These are phyloP conservation scores for Leptatherina wallacei DNA, from an alignment of 2,797 vertebrate genomes.

Conservation along the genomic window DNA sequence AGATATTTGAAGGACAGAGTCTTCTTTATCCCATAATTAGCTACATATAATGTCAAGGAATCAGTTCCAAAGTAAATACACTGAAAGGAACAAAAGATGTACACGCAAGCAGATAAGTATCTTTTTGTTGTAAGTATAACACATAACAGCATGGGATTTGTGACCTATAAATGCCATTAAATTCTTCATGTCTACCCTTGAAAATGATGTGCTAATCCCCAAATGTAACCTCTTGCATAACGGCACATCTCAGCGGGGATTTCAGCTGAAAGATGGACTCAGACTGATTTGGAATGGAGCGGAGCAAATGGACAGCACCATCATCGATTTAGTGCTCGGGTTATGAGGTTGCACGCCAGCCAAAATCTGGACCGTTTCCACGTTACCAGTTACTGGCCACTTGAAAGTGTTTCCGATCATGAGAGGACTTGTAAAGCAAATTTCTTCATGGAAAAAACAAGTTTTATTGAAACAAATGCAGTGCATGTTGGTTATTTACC, in stretches of 20 bases:
- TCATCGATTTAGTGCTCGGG: constrained; percentile 46
- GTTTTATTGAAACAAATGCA: not conserved
- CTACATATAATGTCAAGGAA: not conserved
- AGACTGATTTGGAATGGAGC: constrained; percentile 59
- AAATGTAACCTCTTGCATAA: constrained; percentile 77
- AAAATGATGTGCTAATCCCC: constrained; percentile 74
- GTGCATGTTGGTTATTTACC: not conserved
- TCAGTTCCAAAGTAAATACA: not conserved
- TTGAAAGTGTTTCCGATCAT: constrained; percentile 6
- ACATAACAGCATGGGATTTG: constrained; percentile 53
- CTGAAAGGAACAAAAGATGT: constrained; percentile 2
- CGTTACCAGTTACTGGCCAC: constrained; percentile 13
- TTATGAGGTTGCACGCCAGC: constrained; percentile 35
- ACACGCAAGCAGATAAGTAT: not conserved
- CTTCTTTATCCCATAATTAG: too few species aligned
- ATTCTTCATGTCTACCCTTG: constrained; percentile 73
- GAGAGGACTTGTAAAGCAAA: not conserved
- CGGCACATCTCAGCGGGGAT: constrained; percentile 61
- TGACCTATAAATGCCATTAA: constrained; percentile 59
- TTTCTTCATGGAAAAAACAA: not conserved
- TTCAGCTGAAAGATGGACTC: constrained; percentile 69
- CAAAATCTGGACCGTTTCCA: constrained; percentile 28
- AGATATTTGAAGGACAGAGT: too few species aligned
- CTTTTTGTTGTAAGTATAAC: constrained; percentile 40
- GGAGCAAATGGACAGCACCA: constrained; percentile 47